Percentiles rank a stretch among this genome's conserved stretches.
phyloP scores from a whole-genome alignment of 2,113 vertebrate genomes.

The Dipodomys ordii region DNA sequence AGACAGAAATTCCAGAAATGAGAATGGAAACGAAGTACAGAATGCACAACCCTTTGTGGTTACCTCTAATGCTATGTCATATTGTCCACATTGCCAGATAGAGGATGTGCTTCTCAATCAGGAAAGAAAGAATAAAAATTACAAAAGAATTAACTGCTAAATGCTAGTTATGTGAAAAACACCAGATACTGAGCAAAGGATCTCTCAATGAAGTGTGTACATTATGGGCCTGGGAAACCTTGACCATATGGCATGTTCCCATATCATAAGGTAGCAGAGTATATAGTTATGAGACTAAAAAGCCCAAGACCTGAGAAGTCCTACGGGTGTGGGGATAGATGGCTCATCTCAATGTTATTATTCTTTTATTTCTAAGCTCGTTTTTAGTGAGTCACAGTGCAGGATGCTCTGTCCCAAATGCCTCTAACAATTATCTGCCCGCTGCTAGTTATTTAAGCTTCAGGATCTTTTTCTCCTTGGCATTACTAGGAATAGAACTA shows the following conservation, averaged over 20 bases:
- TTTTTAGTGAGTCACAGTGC: not conserved
- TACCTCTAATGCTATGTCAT: not conserved
- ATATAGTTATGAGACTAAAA: not conserved
- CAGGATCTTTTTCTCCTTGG: not conserved
- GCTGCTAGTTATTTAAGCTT: constrained; percentile 24
- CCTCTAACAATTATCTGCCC: not conserved
- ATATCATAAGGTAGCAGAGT: not conserved
- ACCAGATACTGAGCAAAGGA: constrained; percentile 36
- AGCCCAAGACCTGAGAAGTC: constrained; percentile 7
- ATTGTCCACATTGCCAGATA: not conserved
- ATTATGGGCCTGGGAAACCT: not conserved
- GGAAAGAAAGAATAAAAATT: constrained; percentile 42
- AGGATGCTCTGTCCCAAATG: not conserved
- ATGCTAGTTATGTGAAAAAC: constrained; percentile 15
- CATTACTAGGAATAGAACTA: too few species aligned
- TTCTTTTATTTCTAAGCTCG: constrained; percentile 39
- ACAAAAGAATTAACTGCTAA: not conserved
- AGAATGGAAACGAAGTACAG: not conserved
- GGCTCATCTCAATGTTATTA: not conserved
- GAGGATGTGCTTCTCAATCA: not conserved
- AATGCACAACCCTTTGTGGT: constrained; percentile 31
- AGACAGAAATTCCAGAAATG: not conserved
- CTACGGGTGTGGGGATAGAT: not conserved
- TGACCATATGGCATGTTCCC: not conserved
- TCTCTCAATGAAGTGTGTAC: constrained; percentile 6